Conservation (phyloP, 2,113 vertebrate species). For the Pachycephala philippinensis region DNA sequence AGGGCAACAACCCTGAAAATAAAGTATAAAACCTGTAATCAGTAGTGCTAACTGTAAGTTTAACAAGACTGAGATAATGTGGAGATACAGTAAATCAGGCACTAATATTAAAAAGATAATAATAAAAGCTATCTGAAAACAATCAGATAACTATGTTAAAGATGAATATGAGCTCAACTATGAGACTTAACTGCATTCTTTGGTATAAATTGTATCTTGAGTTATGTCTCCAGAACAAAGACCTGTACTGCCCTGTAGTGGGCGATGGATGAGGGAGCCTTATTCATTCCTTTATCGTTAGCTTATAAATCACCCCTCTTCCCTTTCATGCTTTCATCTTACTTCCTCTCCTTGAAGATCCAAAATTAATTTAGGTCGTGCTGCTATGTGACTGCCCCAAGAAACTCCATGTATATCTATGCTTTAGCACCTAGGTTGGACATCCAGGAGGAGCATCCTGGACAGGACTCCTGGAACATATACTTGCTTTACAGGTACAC, state of each 20-base stretch:
- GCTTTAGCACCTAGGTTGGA: neutral
- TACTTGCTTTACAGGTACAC: rapidly evolving
- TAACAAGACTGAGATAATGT: neutral
- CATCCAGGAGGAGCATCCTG: neutral
- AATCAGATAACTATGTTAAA: neutral
- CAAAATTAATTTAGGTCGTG: neutral
- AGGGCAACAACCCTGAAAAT: neutral
- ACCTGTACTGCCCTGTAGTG: neutral
- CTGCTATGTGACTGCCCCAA: neutral
- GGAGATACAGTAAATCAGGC: neutral
- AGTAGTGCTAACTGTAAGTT: neutral
- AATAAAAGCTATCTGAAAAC: neutral
- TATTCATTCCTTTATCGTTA: neutral
- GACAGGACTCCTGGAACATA: rapidly evolving
- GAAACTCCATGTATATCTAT: neutral
- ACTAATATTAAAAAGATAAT: neutral
- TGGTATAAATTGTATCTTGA: neutral
- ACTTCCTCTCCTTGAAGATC: neutral
- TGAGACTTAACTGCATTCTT: neutral
- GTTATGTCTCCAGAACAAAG: neutral
- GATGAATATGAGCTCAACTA: neutral
- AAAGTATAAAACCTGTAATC: neutral
- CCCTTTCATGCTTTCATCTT: conserved; percentile 1
- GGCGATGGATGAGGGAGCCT: neutral
- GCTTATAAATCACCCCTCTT: conserved; percentile 35